Evolutionary conservation across 2,113 vertebrate species (phyloP).

Genomic region (Myrmecophaga tridactyla): DNA sequence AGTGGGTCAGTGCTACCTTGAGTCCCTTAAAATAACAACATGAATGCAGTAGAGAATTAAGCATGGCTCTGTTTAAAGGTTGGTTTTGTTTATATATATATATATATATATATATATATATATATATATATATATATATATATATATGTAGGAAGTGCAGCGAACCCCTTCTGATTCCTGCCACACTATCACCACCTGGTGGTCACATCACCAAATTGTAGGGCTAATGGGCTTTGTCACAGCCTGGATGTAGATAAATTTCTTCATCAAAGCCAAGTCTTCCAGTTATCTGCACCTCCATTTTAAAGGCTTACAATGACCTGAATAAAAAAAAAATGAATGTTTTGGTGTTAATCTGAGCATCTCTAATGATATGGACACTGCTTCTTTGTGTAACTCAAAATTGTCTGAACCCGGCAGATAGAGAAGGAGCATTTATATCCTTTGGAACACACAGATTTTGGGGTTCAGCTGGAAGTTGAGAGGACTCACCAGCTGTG

Average conservation of each 20-base stretch:
- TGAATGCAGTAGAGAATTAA: not conserved
- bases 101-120: too few species aligned
- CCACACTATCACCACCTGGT: constrained; percentile 24
- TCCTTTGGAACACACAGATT: not conserved
- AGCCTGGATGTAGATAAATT: not conserved
- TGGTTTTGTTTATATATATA: not conserved
- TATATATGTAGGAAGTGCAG: not conserved
- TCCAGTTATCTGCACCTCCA: not conserved
- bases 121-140: too few species aligned
- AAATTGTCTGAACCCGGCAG: constrained; percentile 25
- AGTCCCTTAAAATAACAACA: not conserved
- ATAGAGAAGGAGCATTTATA: not conserved
- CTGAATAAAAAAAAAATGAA: not conserved
- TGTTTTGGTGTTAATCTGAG: not conserved
- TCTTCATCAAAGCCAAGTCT: not conserved
- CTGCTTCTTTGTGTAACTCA: constrained; percentile 17
- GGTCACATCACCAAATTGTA: constrained; percentile 54
- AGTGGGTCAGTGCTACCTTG: not conserved
- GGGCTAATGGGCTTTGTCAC: not conserved
- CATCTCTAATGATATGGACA: not conserved
- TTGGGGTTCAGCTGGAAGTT: not conserved
- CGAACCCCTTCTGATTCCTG: not conserved
- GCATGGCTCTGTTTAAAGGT: not conserved
- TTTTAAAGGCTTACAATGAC: not conserved
- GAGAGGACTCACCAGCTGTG: constrained; percentile 24